These are phyloP conservation scores for Parnassius glacialis DNA, from an alignment of 2,888 invertebrate species.

Conservation along the genomic window DNA sequence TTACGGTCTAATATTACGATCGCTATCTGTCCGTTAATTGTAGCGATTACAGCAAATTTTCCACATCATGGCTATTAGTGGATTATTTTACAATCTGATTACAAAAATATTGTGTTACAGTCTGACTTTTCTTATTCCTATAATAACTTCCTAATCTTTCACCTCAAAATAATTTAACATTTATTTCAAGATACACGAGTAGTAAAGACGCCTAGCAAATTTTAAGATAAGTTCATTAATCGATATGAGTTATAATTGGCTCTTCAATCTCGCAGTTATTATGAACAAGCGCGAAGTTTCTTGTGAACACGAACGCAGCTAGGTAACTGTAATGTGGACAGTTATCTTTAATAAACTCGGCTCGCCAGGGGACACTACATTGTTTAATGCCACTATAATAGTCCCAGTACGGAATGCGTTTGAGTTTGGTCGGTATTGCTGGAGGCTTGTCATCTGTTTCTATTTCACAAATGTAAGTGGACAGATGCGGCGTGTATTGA, in stretches of 20 bases:
- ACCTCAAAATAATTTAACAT: too few relatives aligned
- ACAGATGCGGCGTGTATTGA: too few relatives aligned
- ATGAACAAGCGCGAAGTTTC: slow-evolving; percentile 11
- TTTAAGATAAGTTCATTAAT: neutral
- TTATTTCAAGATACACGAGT: too few relatives aligned
- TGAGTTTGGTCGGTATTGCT: slow-evolving; percentile 2
- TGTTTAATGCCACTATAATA: slow-evolving; percentile 20
- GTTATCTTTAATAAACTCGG: slow-evolving; percentile 18
- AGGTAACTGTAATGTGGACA: slow-evolving; percentile 20
- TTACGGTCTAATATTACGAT: too few relatives aligned
- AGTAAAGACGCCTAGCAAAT: too few relatives aligned
- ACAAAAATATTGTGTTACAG: too few relatives aligned
- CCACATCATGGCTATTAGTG: too few relatives aligned
- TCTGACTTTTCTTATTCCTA: too few relatives aligned
- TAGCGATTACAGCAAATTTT: too few relatives aligned
- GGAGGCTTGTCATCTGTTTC: slow-evolving; percentile 1
- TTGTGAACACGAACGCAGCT: slow-evolving; percentile 8
- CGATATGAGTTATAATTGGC: slow-evolving; percentile 6
- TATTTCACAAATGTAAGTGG: neutral
- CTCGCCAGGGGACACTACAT: slow-evolving; percentile 10
- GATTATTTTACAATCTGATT: too few relatives aligned
- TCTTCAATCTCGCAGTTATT: slow-evolving; percentile 15
- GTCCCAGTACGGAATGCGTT: slow-evolving; percentile 1
- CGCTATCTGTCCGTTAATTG: too few relatives aligned
- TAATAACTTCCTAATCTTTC: too few relatives aligned